Evolutionary conservation across 1,140 invertebrate species (phyloP), one percentile per base, ranked within the genome.

Genomic region (Maconellicoccus hirsutus): DNA sequence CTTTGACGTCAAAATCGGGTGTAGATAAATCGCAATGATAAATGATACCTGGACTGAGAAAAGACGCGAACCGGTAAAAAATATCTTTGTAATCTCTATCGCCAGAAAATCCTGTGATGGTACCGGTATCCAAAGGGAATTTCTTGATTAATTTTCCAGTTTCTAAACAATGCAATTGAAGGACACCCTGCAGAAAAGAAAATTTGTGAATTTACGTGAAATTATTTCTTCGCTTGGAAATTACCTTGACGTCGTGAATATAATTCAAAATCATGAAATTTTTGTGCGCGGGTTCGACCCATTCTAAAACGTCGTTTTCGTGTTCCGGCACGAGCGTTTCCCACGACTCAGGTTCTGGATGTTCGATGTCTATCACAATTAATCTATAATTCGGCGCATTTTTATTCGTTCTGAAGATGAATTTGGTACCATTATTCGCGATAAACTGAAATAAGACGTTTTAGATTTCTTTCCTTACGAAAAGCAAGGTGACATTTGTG

Each of bases 51-150:
- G 97, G 96, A 59, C 88, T 92, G 21, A 98, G 83, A 80, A 98
- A 98, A 0, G 95, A 98, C 59, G 89, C 89, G 78, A 98, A 96
- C 75, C 90, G 86, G 79, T 92, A 98, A 81, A 98, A 99, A 73
- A 97, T 88, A 83, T 98, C 93, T 0, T 84, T 86, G 75, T 94
- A 87, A 74, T 91, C 86, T 76, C 89, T 90, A 76, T 93, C 87
- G 6, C 93, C 94, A 6, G 90, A 91, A 76, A 92, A 90, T 0
- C 88, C 89, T 26, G 85, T 85, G 33, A 98, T 84, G 1, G 91
- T 91, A 10, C 96, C 96, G 72, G 97, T 87, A 75, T 91, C 89
- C 25, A 98, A 79, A 0, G 89, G 85, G 74, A 97, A 89, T 71
- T 84, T 83, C 74, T 84, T 84, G 12, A 94, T 75, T 19, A 89